phyloP scores from a whole-genome alignment of 2,113 vertebrate genomes.

The Perccottus glenii region DNA sequence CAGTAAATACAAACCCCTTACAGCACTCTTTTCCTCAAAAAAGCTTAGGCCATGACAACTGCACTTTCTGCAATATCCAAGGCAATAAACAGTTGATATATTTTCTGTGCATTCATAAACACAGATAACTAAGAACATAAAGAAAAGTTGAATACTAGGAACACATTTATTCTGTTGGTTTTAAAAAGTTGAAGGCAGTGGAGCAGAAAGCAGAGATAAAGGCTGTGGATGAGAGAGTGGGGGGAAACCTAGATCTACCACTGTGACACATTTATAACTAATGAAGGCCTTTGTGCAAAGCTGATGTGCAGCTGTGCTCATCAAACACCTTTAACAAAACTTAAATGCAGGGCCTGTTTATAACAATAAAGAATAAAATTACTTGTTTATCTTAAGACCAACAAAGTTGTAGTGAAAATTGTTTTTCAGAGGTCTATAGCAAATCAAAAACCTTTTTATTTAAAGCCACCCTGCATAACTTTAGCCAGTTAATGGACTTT shows the following conservation, averaged over 20 bases:
- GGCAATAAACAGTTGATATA: too few relatives aligned
- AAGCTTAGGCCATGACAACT: too few relatives aligned
- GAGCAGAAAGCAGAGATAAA: neutral
- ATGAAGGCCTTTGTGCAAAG: conserved; percentile 31
- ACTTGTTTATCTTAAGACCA: too few relatives aligned
- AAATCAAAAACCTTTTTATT: too few relatives aligned
- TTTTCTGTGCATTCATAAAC: neutral
- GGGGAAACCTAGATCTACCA: conserved; percentile 14
- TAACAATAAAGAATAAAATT: neutral
- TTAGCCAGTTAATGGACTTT: too few relatives aligned
- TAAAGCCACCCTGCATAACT: too few relatives aligned
- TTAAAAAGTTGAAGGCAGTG: neutral
- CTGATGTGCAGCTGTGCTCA: conserved; percentile 30
- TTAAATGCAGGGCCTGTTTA: conserved; percentile 2
- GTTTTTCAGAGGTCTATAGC: too few relatives aligned
- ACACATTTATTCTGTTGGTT: conserved; percentile 10
- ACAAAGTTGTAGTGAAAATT: too few relatives aligned
- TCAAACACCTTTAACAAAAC: conserved; percentile 26
- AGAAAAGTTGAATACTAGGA: conserved; percentile 13
- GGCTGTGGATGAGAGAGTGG: conserved; percentile 9
- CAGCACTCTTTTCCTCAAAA: too few relatives aligned
- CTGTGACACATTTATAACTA: conserved; percentile 35
- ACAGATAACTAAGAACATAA: neutral
- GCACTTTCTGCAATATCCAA: too few relatives aligned
- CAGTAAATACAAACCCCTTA: too few relatives aligned